Evolutionary conservation across 2,113 vertebrate species (phyloP).

Genomic region (Perccottus glenii): DNA sequence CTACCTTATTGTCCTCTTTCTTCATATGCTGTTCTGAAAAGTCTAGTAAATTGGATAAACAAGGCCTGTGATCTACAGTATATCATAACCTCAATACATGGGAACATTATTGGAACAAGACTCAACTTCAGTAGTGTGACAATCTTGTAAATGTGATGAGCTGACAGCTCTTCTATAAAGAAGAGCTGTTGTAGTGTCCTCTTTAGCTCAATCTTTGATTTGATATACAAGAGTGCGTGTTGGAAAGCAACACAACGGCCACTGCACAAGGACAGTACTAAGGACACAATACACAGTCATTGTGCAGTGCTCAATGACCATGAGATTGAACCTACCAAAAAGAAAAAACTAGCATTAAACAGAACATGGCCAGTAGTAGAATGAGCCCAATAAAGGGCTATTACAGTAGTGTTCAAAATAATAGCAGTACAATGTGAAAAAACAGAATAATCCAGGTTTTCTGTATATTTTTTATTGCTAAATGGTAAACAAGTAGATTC

Average conservation of each 20-base stretch:
- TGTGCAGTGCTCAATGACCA: background rate
- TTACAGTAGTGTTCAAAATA: no score
- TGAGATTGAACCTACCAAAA: background rate
- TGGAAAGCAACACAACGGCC: background rate
- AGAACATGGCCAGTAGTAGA: no score
- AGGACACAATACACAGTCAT: background rate
- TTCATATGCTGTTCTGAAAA: no score
- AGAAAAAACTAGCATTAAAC: background rate
- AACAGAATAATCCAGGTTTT: no score
- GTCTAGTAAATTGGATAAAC: background rate
- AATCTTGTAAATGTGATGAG: background rate
- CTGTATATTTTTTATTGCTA: no score
- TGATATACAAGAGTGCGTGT: slow-evolving; percentile 2
- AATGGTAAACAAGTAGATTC: no score
- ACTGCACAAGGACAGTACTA: background rate
- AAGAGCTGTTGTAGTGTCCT: background rate
- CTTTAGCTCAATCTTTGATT: slow-evolving; percentile 5
- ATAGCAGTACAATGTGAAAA: no score
- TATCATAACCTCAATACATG: background rate
- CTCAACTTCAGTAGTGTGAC: background rate
- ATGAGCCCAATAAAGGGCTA: no score
- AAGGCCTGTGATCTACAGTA: background rate
- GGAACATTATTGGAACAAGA: background rate
- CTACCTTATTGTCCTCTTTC: no score
- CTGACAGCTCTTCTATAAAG: background rate